phyloP scores from a whole-genome alignment of 2,797 vertebrate genomes.

The Tapera naevia region DNA sequence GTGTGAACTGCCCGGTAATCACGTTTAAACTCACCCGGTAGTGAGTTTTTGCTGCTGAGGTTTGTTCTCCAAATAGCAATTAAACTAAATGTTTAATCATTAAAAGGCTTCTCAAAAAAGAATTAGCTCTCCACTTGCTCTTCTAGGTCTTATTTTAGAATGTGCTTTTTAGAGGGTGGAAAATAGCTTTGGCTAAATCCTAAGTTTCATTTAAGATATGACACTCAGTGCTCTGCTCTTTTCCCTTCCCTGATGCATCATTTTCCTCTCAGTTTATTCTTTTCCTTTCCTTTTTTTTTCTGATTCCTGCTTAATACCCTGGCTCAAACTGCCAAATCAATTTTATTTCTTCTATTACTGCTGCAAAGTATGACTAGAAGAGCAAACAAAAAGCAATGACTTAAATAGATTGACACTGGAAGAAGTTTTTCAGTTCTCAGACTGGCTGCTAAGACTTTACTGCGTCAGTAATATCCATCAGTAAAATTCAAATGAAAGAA shows the following conservation, averaged over 20 bases:
- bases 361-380: slow-evolving; percentile 7
- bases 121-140: neutral
- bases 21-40: neutral
- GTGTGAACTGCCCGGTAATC: neutral
- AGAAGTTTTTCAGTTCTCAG: neutral
- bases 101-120: neutral
- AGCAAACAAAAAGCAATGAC: slow-evolving; percentile 16
- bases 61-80: neutral
- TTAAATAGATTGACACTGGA: slow-evolving; percentile 17
- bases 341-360: slow-evolving; percentile 16
- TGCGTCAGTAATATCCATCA: neutral
- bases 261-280: neutral
- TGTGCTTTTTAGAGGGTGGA: neutral
- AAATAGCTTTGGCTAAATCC: neutral
- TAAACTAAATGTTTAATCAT: neutral
- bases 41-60: neutral
- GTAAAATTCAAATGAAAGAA: neutral
- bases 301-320: neutral
- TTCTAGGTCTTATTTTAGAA: neutral
- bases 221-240: neutral
- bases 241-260: neutral
- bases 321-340: neutral
- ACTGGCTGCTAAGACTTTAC: neutral
- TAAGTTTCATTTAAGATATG: neutral
- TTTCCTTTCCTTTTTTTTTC: neutral